Evolutionary conservation across 2,113 vertebrate genomes (phyloP).

Genomic region (Ursus arctos): DNA sequence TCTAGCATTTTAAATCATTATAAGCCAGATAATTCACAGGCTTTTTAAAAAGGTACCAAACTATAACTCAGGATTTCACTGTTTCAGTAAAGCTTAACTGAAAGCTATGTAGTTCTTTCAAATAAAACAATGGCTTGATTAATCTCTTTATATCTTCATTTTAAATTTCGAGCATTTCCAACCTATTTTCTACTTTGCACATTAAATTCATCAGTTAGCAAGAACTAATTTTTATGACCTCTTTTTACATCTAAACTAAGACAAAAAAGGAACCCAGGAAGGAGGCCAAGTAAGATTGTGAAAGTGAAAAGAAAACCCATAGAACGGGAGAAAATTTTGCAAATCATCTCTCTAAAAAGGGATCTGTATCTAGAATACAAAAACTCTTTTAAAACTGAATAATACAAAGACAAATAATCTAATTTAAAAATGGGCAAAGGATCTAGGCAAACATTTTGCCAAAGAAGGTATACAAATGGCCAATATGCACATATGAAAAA

Average conservation of each 20-base stretch:
- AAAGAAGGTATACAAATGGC: background rate
- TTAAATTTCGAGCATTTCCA: constrained; percentile 65
- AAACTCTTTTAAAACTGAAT: constrained; percentile 49
- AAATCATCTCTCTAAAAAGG: background rate
- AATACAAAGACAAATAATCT: constrained; percentile 19
- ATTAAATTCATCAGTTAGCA: constrained; percentile 61
- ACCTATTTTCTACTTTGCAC: constrained; percentile 68
- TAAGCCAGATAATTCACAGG: constrained; percentile 18
- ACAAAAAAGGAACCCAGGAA: constrained; percentile 67
- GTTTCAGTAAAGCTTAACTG: constrained; percentile 40
- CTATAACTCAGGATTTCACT: constrained; percentile 21
- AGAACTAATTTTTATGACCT: constrained; percentile 70
- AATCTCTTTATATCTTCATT: constrained; percentile 27
- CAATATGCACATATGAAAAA: constrained; percentile 34
- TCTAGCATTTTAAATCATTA: constrained; percentile 26
- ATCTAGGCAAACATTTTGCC: background rate
- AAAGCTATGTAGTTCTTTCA: constrained; percentile 35
- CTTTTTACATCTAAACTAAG: constrained; percentile 69
- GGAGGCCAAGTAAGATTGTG: constrained; percentile 53
- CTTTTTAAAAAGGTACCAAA: constrained; percentile 2
- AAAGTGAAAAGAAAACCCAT: constrained; percentile 35
- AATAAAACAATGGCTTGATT: constrained; percentile 44
- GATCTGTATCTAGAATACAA: background rate
- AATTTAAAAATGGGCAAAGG: constrained; percentile 5
- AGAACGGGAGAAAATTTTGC: background rate